These are phyloP conservation scores for Drosophila putrida DNA, from an alignment of 2,888 invertebrate species.

Conservation along the genomic window DNA sequence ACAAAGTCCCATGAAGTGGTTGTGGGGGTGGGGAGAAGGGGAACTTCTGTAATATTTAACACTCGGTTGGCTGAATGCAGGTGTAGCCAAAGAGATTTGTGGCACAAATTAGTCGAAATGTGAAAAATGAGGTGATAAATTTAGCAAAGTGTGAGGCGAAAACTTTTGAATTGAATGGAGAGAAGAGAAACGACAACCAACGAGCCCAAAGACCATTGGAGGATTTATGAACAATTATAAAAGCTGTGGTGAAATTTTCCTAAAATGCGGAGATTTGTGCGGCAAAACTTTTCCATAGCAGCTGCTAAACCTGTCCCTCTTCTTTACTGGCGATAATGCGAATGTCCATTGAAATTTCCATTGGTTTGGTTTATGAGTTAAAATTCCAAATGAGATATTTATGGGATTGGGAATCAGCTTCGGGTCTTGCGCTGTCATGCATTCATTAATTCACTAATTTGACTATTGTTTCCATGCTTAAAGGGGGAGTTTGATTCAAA, in stretches of 20 bases:
- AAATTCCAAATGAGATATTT: constrained; percentile 20
- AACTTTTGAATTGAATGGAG: constrained; percentile 57
- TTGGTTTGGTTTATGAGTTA: constrained; percentile 41
- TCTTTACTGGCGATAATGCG: constrained; percentile 29
- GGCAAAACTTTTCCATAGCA: constrained; percentile 47
- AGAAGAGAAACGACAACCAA: constrained; percentile 1
- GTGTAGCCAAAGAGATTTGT: constrained; percentile 62
- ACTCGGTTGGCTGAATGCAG: constrained; percentile 53
- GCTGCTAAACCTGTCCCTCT: constrained; percentile 32
- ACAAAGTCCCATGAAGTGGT: constrained; percentile 23
- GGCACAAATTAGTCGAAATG: constrained; percentile 69
- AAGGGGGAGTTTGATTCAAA: constrained; percentile 25
- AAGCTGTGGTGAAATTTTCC: constrained; percentile 55
- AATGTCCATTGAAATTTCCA: constrained; percentile 46
- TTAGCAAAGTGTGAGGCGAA: constrained; percentile 43
- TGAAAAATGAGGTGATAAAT: constrained; percentile 73
- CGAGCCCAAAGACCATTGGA: constrained; percentile 17
- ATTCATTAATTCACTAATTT: constrained; percentile 56
- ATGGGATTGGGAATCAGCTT: constrained; percentile 18
- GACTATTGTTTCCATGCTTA: constrained; percentile 40
- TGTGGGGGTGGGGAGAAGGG: background rate
- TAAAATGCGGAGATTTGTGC: constrained; percentile 41
- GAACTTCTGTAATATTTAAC: constrained; percentile 43
- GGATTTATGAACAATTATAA: constrained; percentile 62
- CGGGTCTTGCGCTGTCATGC: constrained; percentile 43